Conservation (phyloP, 2,888 invertebrate genomes). For the Apodemia duryi region DNA sequence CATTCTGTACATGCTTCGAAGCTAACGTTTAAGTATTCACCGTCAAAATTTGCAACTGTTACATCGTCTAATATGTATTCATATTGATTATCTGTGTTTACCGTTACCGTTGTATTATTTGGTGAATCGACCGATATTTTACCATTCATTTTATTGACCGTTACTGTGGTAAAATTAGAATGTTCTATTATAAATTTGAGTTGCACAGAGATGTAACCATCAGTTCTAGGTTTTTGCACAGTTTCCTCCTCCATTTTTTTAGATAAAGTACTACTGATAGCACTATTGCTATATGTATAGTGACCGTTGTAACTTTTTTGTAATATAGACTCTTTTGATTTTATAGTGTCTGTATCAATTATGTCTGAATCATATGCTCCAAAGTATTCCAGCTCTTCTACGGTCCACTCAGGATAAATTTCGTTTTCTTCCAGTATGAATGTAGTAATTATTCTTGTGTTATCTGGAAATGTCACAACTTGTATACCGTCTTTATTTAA, state of each 20-base stretch:
- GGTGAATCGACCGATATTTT: constrained; percentile 57
- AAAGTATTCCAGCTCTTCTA: constrained; percentile 52
- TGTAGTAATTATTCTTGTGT: constrained; percentile 58
- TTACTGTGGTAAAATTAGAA: constrained; percentile 72
- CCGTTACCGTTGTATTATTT: constrained; percentile 46
- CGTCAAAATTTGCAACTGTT: constrained; percentile 58
- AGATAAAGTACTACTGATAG: constrained; percentile 32
- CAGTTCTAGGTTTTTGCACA: constrained; percentile 38
- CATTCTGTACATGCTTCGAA: constrained; percentile 57
- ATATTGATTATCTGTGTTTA: constrained; percentile 49
- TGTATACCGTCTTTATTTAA: constrained; percentile 63
- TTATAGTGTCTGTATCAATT: constrained; percentile 37
- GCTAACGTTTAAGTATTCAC: constrained; percentile 47
- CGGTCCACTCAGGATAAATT: constrained; percentile 63
- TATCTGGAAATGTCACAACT: constrained; percentile 59
- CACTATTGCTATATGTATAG: constrained; percentile 32
- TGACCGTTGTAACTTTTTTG: constrained; percentile 24
- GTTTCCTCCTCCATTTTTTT: constrained; percentile 40
- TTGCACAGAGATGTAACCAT: constrained; percentile 61
- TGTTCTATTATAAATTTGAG: constrained; percentile 65
- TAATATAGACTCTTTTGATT: constrained; percentile 43
- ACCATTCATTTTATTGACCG: constrained; percentile 53
- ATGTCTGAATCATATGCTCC: constrained; percentile 41
- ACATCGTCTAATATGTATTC: constrained; percentile 48
- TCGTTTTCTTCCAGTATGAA: constrained; percentile 55